Conservation (phyloP, 2,113 vertebrate species). For the Leucoraja erinaceus region DNA sequence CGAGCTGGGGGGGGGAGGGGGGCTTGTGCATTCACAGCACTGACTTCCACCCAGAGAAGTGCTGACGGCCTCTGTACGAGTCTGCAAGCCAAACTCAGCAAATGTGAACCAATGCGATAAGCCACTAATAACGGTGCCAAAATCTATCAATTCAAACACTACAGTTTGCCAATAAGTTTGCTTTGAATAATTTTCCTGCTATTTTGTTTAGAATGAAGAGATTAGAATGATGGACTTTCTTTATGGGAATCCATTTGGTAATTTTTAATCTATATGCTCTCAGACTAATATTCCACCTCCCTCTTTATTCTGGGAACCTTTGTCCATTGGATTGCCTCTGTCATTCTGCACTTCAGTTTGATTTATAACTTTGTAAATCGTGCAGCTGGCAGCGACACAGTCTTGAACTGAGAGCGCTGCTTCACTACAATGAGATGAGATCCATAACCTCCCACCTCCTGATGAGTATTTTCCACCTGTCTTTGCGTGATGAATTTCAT, state of each 20-base stretch:
- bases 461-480: neutral
- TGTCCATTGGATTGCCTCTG: neutral
- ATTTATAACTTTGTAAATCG: conserved; percentile 23
- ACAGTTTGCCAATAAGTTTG: neutral
- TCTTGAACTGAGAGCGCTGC: neutral
- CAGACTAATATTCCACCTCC: neutral
- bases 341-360: neutral
- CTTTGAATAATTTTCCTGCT: neutral
- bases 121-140: neutral
- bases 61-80: too few relatives aligned
- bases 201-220: neutral
- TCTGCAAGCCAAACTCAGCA: too few relatives aligned
- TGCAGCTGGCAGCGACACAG: neutral
- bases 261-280: conserved; percentile 20
- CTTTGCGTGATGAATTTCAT: neutral
- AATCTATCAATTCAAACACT: neutral
- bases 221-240: neutral
- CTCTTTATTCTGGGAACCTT: neutral
- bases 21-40: too few relatives aligned
- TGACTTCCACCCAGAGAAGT: too few relatives aligned
- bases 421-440: conserved; percentile 8
- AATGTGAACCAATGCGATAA: neutral
- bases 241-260: neutral
- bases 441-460: conserved; percentile 11
- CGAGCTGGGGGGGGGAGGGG: too few relatives aligned